phyloP scores from a whole-genome alignment of 2,797 vertebrate genomes.

The Melanogrammus aeglefinus region DNA sequence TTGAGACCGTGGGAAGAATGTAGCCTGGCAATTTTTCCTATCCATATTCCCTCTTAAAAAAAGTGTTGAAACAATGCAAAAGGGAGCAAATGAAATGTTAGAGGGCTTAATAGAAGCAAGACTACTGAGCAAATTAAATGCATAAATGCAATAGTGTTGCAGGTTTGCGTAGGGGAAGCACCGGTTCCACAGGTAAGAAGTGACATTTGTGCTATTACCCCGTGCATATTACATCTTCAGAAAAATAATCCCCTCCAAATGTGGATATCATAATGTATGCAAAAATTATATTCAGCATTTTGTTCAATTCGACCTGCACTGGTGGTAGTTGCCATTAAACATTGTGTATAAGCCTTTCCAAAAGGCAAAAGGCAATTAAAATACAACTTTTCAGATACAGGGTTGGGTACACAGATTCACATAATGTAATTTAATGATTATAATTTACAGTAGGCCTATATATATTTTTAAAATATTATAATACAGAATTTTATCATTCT shows the following conservation, averaged over 20 bases:
- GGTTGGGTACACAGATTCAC: neutral
- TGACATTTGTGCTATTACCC: slow-evolving; percentile 10
- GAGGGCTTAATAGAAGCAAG: too few relatives aligned
- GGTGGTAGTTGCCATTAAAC: slow-evolving; percentile 4
- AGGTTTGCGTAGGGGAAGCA: slow-evolving; percentile 13
- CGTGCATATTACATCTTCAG: slow-evolving; percentile 12
- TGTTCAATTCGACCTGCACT: neutral
- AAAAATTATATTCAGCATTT: slow-evolving; percentile 1
- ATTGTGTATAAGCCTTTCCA: slow-evolving; percentile 8
- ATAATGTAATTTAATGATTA: too few relatives aligned
- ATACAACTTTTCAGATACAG: neutral
- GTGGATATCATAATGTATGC: slow-evolving; percentile 24
- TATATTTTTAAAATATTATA: neutral
- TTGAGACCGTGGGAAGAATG: too few relatives aligned
- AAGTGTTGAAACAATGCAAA: too few relatives aligned
- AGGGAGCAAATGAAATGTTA: too few relatives aligned
- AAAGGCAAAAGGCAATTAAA: neutral
- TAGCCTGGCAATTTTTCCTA: too few relatives aligned
- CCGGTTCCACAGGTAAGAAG: slow-evolving; percentile 21
- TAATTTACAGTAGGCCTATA: neutral
- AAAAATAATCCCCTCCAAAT: slow-evolving; percentile 17
- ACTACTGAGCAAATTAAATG: too few relatives aligned
- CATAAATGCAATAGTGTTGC: too few relatives aligned
- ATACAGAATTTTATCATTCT: neutral
- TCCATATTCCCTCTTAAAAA: too few relatives aligned